Evolutionary conservation across 2,797 vertebrate species (phyloP), one percentile per base, ranked within the genome.

Genomic region (Glyptemys insculpta): DNA sequence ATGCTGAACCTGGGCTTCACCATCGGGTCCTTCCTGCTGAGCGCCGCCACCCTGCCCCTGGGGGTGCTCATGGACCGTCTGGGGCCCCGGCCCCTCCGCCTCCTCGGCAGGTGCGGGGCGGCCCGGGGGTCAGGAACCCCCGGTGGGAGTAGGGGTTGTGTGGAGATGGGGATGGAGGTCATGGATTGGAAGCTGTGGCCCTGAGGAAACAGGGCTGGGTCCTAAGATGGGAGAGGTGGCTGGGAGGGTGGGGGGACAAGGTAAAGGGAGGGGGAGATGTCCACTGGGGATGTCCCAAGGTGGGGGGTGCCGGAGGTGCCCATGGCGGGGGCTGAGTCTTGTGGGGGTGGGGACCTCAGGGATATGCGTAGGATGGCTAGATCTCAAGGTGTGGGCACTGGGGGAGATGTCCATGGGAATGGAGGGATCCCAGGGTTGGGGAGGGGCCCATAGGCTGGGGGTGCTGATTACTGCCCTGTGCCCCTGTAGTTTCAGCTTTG

Each of bases 1-100:
- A 99, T 99, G 99, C 98, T 99, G 50, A 99, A 99, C 83, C 94
- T 99, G 95, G 99, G 99, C 79, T 99, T 99, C 96, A 99, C 99
- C 90, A 99, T 99, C 0, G 99, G 99, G 52, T 99, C 99, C 52
- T 99, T 99, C 87, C 91, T 99, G 93, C 98, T 99, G 81, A 99
- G 99, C 0, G 99, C 99, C 14, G 98, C 99, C 88, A 99, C 99
- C 2, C 97, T 99, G 57, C 99, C 99, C 0, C 98, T 99, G 89
- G 98, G 98, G 5, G 96, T 98, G 91, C 82, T 98, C 81, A 98
- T 98, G 98, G 98, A 98, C 94, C 96, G 91, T 50, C 97, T 98
- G 52, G 99, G 99, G 4, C 99, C 99, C 1, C 98, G 99, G 72
- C 99, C 99, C 0, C 97, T 99, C 6, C 98, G 99, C n/a, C 98